These are phyloP conservation scores for Panthera leo DNA, from an alignment of 2,113 vertebrate species.

Conservation along the genomic window DNA sequence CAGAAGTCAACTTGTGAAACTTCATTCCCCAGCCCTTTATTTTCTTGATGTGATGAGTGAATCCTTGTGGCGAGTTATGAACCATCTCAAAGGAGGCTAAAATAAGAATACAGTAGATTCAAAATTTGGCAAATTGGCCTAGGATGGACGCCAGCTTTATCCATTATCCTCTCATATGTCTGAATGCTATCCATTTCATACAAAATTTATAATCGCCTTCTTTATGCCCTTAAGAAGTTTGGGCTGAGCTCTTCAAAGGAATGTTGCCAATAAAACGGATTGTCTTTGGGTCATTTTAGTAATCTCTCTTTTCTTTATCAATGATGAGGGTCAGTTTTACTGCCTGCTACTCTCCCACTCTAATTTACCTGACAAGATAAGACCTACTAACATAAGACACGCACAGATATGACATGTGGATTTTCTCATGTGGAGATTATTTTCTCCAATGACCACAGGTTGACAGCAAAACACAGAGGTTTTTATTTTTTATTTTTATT, in stretches of 20 bases:
- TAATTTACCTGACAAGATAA: conserved; percentile 60
- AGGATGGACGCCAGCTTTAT: background rate
- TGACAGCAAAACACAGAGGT: background rate
- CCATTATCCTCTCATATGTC: background rate
- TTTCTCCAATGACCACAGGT: background rate
- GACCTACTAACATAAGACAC: conserved; percentile 18
- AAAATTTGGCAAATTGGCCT: conserved; percentile 30
- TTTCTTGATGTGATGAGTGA: background rate
- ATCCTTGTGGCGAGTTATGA: background rate
- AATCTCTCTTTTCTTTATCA: conserved; percentile 63
- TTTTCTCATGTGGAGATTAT: background rate
- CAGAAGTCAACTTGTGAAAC: background rate
- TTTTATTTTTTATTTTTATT: background rate
- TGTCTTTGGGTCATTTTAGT: conserved; percentile 43
- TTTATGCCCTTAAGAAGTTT: conserved; percentile 38
- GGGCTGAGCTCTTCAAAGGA: conserved; percentile 21
- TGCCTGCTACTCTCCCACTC: conserved; percentile 21
- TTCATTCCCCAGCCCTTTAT: background rate
- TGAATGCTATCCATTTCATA: conserved; percentile 33
- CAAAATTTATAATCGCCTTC: conserved; percentile 59
- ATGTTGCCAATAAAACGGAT: conserved; percentile 53
- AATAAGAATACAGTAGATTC: conserved; percentile 43
- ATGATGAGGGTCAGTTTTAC: conserved; percentile 41
- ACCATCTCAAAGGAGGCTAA: background rate
- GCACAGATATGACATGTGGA: background rate